Evolutionary conservation across 2,888 invertebrate genomes (phyloP).

Genomic region (Spodoptera exigua): DNA sequence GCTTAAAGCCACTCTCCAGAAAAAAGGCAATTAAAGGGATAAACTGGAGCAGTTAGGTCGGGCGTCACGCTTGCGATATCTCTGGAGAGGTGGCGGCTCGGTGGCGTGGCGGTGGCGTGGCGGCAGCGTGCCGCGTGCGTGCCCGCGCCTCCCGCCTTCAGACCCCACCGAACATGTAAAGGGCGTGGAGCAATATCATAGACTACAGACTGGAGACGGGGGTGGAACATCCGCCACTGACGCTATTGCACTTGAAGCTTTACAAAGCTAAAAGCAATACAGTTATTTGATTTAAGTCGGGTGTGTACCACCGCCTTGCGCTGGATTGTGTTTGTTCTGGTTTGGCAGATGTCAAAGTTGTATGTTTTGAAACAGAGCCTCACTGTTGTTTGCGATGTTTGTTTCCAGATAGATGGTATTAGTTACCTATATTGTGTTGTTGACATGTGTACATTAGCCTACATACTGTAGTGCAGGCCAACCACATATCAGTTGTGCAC

Average conservation of each 20-base stretch:
- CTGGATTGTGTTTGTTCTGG: conserved; percentile 88
- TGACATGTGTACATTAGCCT: conserved; percentile 31
- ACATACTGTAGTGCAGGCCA: conserved; percentile 5
- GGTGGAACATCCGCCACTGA: conserved; percentile 86
- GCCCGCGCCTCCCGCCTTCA: conserved; percentile 73
- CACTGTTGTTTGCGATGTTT: conserved; percentile 81
- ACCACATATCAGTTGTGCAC: conserved; percentile 36
- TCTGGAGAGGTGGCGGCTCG: conserved; percentile 67
- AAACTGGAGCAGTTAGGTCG: conserved; percentile 86
- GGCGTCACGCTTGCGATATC: conserved; percentile 83
- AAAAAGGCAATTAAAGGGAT: conserved; percentile 89
- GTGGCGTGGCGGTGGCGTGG: conserved; percentile 58
- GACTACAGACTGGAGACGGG: conserved; percentile 85
- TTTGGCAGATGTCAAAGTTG: conserved; percentile 89
- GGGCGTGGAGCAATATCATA: conserved; percentile 89
- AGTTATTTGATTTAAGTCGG: conserved; percentile 89
- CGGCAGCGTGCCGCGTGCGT: conserved; percentile 68
- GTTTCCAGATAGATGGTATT: conserved; percentile 79
- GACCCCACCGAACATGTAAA: conserved; percentile 85
- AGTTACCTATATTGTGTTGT: conserved; percentile 65
- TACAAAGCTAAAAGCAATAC: conserved; percentile 89
- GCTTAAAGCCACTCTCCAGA: conserved; percentile 85
- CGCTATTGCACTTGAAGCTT: conserved; percentile 88
- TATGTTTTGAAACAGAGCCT: conserved; percentile 87
- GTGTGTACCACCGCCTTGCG: conserved; percentile 85